Evolutionary conservation across 37 sponge, comb jelly and placozoan species (phyloP).

Genomic region (Tethya wilhelma): DNA sequence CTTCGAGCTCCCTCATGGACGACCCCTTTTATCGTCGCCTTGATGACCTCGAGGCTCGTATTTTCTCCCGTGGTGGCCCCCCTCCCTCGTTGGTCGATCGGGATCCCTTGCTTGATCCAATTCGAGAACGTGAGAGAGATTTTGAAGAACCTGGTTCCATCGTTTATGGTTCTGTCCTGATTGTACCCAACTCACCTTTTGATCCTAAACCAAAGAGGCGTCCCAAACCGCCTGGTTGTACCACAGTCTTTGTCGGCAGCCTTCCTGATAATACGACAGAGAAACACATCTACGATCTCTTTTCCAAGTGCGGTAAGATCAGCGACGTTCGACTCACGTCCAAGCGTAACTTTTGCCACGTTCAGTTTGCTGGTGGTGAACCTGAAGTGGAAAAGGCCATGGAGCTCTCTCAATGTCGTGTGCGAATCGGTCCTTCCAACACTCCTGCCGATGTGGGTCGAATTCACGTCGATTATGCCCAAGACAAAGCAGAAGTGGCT

Average conservation of each 20-base stretch:
- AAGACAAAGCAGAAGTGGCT: conserved; percentile 25
- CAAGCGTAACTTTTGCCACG: conserved; percentile 60
- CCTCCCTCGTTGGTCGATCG: not conserved
- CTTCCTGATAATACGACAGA: conserved; percentile 63
- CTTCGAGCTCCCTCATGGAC: not conserved
- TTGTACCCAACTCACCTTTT: conserved; percentile 39
- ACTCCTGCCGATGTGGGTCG: conserved; percentile 19
- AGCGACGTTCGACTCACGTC: conserved; percentile 51
- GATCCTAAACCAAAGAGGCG: conserved; percentile 36
- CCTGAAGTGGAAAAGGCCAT: conserved; percentile 57
- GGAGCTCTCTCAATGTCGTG: conserved; percentile 28
- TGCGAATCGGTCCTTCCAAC: conserved; percentile 50
- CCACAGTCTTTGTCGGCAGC: conserved; percentile 74
- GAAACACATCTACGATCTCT: conserved; percentile 65
- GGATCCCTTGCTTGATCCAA: conserved; percentile 1
- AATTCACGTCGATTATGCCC: conserved; percentile 75
- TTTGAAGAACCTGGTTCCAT: not conserved
- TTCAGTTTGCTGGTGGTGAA: conserved; percentile 46
- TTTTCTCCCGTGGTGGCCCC: too few species aligned
- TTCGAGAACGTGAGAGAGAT: not conserved
- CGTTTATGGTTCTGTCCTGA: conserved; percentile 36
- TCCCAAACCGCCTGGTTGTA: conserved; percentile 43
- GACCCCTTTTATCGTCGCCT: conserved; percentile 22
- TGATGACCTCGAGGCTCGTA: conserved; percentile 1
- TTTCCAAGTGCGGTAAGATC: conserved; percentile 64